Base-by-base conservation (phyloP, 1,140 invertebrate genomes). In the Listronotus oregonensis region DNA sequence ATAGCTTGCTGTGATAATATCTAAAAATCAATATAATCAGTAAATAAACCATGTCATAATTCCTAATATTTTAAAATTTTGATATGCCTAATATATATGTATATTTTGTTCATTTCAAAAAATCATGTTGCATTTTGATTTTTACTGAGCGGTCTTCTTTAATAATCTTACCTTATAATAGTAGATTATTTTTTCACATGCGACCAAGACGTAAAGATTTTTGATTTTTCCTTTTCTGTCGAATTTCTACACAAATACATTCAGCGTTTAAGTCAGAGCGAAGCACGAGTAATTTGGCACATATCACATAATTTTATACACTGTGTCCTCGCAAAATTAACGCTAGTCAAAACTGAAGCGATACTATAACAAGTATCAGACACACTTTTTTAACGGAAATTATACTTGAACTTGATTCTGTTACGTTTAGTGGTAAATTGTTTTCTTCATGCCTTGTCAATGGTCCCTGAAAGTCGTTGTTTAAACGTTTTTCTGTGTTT, bases 231-330 rank as follows among this genome's bases (percentile, higher is more conserved):
- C 18, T 59, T 47, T 39, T 31, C n/a, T 44, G 57, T 18, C 27
- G 11, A 39, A 56, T 57, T 56, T 56, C 32, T 39, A 47, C 27
- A 64, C 44, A 61, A 37, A 21, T 15, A 64, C 51, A 39, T 49
- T 31, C 55, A 66, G 62, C 62, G 42, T 64, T 64, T 56, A 51
- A 34, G 9, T 56, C 47, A 64, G 43, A 73, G 76, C 76, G 70
- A 78, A 78, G 77, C 77, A 77, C 74, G 71, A 71, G 64, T 75
- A 76, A 70, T 77, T 78, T 78, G 77, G 77, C 77, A 78, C 77
- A 77, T 78, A 74, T 74, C 74, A 77, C 75, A 72, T 68, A 65
- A 54, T 59, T 68, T 52, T 55, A 67, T 62, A 67, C 67, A 73
- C 58, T 71, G 71, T 73, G 66, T 75, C 61, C 69, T 64, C 65